Conservation (phyloP, 2,113 vertebrate species). For the Gnathonemus longibarbis region DNA sequence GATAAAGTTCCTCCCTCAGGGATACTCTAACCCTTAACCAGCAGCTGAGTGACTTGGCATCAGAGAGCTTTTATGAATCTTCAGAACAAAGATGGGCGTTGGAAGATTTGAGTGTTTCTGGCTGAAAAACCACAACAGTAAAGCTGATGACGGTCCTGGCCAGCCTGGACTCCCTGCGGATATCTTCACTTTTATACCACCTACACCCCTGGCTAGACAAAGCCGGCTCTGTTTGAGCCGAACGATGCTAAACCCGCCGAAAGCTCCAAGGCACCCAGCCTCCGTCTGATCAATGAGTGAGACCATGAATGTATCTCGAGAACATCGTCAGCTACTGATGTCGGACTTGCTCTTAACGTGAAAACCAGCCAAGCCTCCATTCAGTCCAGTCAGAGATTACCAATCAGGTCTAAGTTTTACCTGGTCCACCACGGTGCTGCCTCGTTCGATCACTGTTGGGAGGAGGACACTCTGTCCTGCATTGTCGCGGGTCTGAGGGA, state of each 20-base stretch:
- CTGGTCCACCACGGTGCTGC: slow-evolving; percentile 38
- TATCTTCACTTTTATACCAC: not conserved
- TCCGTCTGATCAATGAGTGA: too few relatives aligned
- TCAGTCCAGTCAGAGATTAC: not conserved
- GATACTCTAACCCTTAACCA: not conserved
- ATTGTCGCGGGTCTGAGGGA: slow-evolving; percentile 13
- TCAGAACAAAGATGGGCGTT: not conserved
- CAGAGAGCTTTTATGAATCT: not conserved
- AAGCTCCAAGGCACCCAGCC: not conserved
- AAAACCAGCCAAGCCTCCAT: not conserved
- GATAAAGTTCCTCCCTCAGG: not conserved
- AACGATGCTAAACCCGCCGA: not conserved
- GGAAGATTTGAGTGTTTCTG: not conserved
- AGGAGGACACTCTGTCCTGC: slow-evolving; percentile 48
- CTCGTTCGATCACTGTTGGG: slow-evolving; percentile 30
- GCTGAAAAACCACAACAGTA: not conserved
- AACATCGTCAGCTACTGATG: not conserved
- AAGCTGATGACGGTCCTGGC: not conserved
- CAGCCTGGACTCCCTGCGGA: too few relatives aligned
- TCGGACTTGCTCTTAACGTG: not conserved
- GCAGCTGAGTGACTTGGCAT: not conserved
- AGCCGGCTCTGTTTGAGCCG: not conserved
- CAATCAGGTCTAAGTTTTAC: slow-evolving; percentile 35
- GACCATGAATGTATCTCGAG: not conserved
- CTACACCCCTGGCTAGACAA: not conserved